These are phyloP conservation scores for Paraescarpia echinospica DNA, from an alignment of 1,140 invertebrate genomes.

Conservation along the genomic window DNA sequence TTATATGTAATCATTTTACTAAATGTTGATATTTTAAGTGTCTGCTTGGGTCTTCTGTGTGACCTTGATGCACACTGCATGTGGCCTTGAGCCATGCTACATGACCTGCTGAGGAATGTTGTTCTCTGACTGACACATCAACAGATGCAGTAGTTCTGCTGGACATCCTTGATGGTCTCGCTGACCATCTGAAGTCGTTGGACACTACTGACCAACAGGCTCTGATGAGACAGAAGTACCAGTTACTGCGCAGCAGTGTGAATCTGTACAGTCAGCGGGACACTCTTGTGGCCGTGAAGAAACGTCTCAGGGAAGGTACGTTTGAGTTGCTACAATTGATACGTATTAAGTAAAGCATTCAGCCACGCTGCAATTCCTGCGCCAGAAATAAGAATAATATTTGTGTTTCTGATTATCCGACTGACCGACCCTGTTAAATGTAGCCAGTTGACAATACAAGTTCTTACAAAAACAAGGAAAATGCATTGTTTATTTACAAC, in stretches of 20 bases:
- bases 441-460: too few relatives aligned
- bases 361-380: too few relatives aligned
- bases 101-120: neutral
- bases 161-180: neutral
- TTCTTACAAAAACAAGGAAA: too few relatives aligned
- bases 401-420: too few relatives aligned
- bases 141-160: neutral
- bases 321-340: neutral
- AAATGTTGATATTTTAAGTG: too few relatives aligned
- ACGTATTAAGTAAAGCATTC: too few relatives aligned
- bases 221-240: neutral
- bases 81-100: neutral
- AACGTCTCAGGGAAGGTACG: neutral
- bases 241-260: neutral
- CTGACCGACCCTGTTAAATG: too few relatives aligned
- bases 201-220: neutral
- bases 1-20: too few relatives aligned
- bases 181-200: neutral
- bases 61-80: neutral
- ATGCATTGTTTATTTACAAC: too few relatives aligned
- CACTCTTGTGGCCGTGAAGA: neutral
- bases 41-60: too few relatives aligned
- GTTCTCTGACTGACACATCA: neutral
- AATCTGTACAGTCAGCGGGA: neutral
- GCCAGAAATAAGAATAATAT: too few relatives aligned